These are phyloP conservation scores for Schizaphis graminum DNA, from an alignment of 2,888 invertebrate species.

Conservation along the genomic window DNA sequence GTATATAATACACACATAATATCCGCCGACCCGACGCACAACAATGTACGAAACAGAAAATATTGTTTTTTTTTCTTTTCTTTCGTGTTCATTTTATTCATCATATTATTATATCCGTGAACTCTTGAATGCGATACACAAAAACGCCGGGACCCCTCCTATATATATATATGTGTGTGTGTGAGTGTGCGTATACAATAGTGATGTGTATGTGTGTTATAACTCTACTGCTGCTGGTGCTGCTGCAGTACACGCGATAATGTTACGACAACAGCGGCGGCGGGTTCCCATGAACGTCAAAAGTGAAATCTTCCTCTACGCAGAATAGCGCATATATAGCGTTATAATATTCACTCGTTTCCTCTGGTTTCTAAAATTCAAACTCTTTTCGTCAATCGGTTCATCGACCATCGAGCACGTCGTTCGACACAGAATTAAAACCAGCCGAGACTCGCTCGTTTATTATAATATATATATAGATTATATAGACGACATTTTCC, in stretches of 20 bases:
- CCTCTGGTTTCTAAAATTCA: background rate
- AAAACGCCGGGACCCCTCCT: background rate
- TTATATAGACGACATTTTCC: background rate
- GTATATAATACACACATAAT: background rate
- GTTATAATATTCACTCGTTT: background rate
- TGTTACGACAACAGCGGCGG: constrained; percentile 32
- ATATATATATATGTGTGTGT: background rate
- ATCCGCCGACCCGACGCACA: constrained; percentile 25
- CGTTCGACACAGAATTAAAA: background rate
- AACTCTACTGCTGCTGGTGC: background rate
- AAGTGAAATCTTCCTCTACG: constrained; percentile 48
- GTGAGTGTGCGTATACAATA: background rate
- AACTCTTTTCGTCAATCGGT: constrained; percentile 26
- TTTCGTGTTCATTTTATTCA: background rate
- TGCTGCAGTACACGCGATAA: constrained; percentile 50
- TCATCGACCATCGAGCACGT: constrained; percentile 7
- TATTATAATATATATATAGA: background rate
- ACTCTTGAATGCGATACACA: constrained; percentile 24
- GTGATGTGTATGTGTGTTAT: background rate
- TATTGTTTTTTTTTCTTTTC: background rate
- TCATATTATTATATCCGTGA: background rate
- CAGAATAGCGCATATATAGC: background rate
- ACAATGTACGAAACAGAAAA: constrained; percentile 46
- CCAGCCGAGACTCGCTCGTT: background rate
- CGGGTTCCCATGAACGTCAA: constrained; percentile 61